phyloP scores from a whole-genome alignment of 2,113 vertebrate species.

The Orthonyx spaldingii region DNA sequence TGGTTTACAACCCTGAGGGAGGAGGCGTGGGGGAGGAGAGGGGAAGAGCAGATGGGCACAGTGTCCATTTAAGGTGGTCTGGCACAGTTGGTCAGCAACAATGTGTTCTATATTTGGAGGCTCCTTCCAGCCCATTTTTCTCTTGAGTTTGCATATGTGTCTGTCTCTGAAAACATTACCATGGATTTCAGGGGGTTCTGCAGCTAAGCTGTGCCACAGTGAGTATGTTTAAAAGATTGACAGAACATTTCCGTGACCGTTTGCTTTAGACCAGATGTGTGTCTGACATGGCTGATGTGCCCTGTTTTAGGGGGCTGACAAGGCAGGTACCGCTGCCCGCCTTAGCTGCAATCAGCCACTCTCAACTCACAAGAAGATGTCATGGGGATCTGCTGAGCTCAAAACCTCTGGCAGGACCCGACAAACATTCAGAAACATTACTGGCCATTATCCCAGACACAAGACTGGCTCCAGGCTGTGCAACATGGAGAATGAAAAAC shows the following conservation, averaged over 20 bases:
- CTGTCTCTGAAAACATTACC: neutral
- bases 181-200: neutral
- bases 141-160: neutral
- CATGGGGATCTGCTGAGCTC: neutral
- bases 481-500: neutral
- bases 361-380: neutral
- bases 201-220: neutral
- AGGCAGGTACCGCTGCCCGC: neutral
- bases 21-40: slow-evolving; percentile 43
- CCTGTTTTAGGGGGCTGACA: neutral
- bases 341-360: neutral
- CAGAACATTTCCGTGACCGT: neutral
- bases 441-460: neutral
- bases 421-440: neutral
- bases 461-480: neutral
- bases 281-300: neutral
- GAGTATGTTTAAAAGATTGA: neutral
- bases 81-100: slow-evolving; percentile 43
- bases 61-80: slow-evolving; percentile 68
- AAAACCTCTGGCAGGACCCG: neutral
- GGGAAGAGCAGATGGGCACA: slow-evolving; percentile 62
- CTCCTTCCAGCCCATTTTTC: neutral
- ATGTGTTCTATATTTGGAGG: neutral
- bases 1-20: slow-evolving; percentile 63
- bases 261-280: neutral